Conservation (phyloP, 1,140 invertebrate genomes). For the Latrodectus geometricus region DNA sequence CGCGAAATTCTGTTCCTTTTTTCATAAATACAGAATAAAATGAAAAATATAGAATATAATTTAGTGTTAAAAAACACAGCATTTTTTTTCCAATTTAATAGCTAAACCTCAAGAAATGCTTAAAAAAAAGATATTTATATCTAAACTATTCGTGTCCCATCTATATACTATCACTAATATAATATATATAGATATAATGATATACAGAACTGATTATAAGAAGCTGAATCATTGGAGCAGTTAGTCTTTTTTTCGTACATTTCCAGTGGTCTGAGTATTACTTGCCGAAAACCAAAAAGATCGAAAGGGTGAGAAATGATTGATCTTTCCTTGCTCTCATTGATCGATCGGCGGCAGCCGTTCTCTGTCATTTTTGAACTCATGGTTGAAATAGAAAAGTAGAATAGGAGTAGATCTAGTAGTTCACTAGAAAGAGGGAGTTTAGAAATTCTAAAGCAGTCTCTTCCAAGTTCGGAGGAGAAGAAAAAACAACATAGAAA, state of each 20-base stretch:
- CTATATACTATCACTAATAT: no score
- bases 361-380: slow-evolving; percentile 39
- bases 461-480: not conserved
- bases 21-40: no score
- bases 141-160: no score
- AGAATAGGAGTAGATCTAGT: not conserved
- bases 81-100: no score
- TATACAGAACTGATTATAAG: no score
- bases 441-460: slow-evolving; percentile 4
- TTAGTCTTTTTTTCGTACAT: not conserved
- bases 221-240: no score
- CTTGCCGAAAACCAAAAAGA: slow-evolving; percentile 14
- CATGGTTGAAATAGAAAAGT: slow-evolving; percentile 10
- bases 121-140: no score
- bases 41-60: no score
- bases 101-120: no score
- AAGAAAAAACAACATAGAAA: not conserved
- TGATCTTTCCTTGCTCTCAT: slow-evolving; percentile 20
- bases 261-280: slow-evolving; percentile 3
- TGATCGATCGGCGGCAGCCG: slow-evolving; percentile 32
- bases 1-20: no score
- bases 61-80: no score
- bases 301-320: slow-evolving; percentile 29
- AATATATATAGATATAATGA: no score
- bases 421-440: not conserved